Evolutionary conservation across 1,140 invertebrate species (phyloP).

Genomic region (Scaptomyza pallida): DNA sequence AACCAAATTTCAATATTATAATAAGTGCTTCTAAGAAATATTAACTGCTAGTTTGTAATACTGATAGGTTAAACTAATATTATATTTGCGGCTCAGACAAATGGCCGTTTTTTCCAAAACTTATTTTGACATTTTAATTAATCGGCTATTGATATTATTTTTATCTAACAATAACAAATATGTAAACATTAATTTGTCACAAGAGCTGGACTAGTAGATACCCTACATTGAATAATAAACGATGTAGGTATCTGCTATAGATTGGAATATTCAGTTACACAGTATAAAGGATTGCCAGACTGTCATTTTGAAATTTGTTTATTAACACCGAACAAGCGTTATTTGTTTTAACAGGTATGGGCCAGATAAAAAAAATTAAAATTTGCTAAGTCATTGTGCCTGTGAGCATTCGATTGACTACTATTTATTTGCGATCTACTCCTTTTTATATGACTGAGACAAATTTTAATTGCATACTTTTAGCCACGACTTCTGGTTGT

Average conservation of each 20-base stretch:
- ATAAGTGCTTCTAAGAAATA: not conserved
- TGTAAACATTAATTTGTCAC: not conserved
- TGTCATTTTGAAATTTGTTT: too few relatives aligned
- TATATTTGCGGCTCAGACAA: not conserved
- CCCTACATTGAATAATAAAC: too few relatives aligned
- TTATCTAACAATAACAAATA: not conserved
- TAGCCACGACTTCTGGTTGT: too few relatives aligned
- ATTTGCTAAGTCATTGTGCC: too few relatives aligned
- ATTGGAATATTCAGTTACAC: too few relatives aligned
- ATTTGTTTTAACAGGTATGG: too few relatives aligned
- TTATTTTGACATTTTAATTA: constrained; percentile 2
- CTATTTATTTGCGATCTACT: not conserved
- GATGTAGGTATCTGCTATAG: too few relatives aligned
- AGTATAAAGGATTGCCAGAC: too few relatives aligned
- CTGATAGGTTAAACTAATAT: not conserved
- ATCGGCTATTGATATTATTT: not conserved
- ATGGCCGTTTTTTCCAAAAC: too few relatives aligned
- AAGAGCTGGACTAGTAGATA: not conserved
- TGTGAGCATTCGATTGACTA: not conserved
- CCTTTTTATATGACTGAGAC: not conserved
- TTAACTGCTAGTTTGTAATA: not conserved
- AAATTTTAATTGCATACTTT: constrained; percentile 2
- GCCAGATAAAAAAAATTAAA: too few relatives aligned
- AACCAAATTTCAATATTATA: not conserved
- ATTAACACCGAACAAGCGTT: too few relatives aligned